Evolutionary conservation across 2,113 vertebrate genomes (phyloP), one percentile per base, ranked within the genome.

Genomic region (Aythya baeri): DNA sequence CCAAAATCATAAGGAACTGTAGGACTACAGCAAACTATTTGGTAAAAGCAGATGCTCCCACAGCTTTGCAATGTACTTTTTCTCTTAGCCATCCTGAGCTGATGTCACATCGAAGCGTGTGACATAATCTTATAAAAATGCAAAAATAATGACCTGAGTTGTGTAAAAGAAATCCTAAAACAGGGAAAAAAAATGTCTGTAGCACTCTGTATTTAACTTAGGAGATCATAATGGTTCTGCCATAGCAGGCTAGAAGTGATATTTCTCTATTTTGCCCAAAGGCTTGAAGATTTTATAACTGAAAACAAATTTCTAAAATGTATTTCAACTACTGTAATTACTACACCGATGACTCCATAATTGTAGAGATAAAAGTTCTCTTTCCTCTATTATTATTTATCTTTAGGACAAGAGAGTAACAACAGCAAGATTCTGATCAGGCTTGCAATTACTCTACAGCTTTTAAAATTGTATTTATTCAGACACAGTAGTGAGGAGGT

Each of bases 281-380:
- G 46, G 57, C 54, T 76, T 73, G 77, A 92, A 79, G 80, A 58
- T 87, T 79, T 92, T 62, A 79, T 23, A 65, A 68, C 52, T 27
- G 58, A 75, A 96, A 90, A 58, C 43, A 70, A 22, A 72, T 66
- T 92, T 95, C n/a, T 5, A 62, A 92, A 91, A 62, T 43, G 17
- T 38, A 80, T 96, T 80, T 86, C 72, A 88, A 31, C 58, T 14
- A 9, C 38, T 43, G 50, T 50, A 78, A 84, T 78, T 23, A 61
- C 44, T 70, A 54, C 49, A 44, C 7, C 84, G 76, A 58, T 16
- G 14, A 78, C 72, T 70, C 57, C 25, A 9, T 89, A 58, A 85
- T 72, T 94, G 79, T 43, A 90, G 26, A 82, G 26, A 38, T 25
- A 52, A 65, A 88, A 79, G 58, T 70, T 82, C 54, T 44, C 73